These are phyloP conservation scores for Acromyrmex charruanus DNA, from an alignment of 1,140 invertebrate species.

Conservation along the genomic window DNA sequence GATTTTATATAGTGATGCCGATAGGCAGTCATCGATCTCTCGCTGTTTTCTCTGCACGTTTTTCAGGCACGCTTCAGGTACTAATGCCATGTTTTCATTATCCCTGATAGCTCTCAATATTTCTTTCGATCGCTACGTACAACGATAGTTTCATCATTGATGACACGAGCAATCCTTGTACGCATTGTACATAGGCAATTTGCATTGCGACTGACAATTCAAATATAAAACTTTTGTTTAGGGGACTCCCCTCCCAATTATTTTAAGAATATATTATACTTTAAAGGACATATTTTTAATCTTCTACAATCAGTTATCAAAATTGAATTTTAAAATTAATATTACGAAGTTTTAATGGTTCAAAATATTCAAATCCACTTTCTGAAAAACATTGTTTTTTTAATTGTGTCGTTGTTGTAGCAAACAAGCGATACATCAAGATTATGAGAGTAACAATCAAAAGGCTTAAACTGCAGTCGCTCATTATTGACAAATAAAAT, in stretches of 20 bases:
- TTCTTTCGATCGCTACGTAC: constrained; percentile 12
- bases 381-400: too few species aligned
- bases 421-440: too few species aligned
- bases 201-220: constrained; percentile 7
- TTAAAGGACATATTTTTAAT: too few species aligned
- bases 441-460: too few species aligned
- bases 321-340: too few species aligned
- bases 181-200: not conserved
- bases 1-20: not conserved
- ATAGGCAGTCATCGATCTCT: not conserved
- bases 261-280: too few species aligned
- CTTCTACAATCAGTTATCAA: too few species aligned
- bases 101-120: not conserved
- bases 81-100: not conserved
- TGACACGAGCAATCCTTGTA: constrained; percentile 19
- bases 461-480: too few species aligned
- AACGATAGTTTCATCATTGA: not conserved
- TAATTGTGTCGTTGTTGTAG: too few species aligned
- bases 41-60: not conserved
- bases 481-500: too few species aligned
- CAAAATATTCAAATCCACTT: too few species aligned
- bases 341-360: too few species aligned
- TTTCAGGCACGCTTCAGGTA: constrained; percentile 25
- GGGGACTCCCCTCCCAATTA: not conserved
- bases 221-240: not conserved